Base-by-base conservation (phyloP, 2,888 invertebrate genomes). In the Trachelus troglodyta region DNA sequence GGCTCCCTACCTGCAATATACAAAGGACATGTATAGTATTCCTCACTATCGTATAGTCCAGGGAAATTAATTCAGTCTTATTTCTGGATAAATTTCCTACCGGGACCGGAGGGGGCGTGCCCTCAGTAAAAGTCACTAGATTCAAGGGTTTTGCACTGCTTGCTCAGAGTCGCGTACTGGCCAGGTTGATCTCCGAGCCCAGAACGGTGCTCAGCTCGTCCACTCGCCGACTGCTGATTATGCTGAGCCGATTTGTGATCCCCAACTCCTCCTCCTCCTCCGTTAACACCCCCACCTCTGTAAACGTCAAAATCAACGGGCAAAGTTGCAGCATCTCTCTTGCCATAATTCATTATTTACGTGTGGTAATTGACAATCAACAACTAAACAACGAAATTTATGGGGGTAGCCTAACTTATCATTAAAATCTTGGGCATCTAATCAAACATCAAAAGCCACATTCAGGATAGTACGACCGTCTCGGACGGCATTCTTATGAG, bases 91-190 rank as follows among this genome's bases (percentile, higher is more conserved):
- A 71, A 34, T 33, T 71, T 31, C 80, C 86, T 86, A 90, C 91
- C 91, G 87, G 91, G 90, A 87, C 91, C 91, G 90, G 91, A 90
- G 92, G 92, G 94, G 93, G 94, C 93, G 94, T 94, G 93, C 93
- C 96, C 96, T 97, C 97, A 97, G 96, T 97, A 98, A 94, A 97
- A 97, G 94, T 97, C 97, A 91, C 95, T 96, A 90, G 97, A 96
- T 94, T 97, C 97, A 85, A 97, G 94, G 90, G 97, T 97, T 94
- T 97, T 97, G 95, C 97, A 98, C 94, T 97, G 97, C 94, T 97
- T 97, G 95, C 97, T 97, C 93, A 97, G 94, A 93, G 97, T 97
- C 93, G 97, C 97, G 95, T 97, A 97, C 95, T 97, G 97, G 88
- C 93, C 93, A 89, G 91, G 91, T 91, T 91, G 91, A 91, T 91